phyloP scores from a whole-genome alignment of 2,888 invertebrate genomes.

The Oligia strigilis region DNA sequence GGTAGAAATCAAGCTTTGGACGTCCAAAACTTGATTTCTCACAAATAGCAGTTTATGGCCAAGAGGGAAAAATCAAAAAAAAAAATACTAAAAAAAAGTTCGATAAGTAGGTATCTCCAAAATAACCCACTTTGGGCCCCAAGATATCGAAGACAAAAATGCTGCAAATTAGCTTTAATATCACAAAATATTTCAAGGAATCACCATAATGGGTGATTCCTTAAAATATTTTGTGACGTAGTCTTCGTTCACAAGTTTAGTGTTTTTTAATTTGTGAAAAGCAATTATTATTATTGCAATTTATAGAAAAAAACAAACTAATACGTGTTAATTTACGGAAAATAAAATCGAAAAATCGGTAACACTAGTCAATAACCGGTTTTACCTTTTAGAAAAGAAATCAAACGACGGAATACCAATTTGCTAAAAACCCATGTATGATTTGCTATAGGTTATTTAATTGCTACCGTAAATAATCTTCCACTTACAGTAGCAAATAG shows the following conservation, averaged over 20 bases:
- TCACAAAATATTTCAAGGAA: background rate
- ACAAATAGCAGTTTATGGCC: no score
- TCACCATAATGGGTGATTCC: no score
- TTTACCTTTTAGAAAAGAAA: background rate
- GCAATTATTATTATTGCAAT: no score
- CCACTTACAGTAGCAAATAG: background rate
- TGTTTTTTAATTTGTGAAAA: background rate
- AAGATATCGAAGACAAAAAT: no score
- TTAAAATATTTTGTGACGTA: no score
- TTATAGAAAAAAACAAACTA: no score
- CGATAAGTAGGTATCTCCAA: background rate
- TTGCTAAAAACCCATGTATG: background rate
- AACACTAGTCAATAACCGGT: constrained; percentile 10
- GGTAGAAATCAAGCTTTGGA: no score
- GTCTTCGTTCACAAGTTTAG: no score
- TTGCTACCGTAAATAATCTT: background rate
- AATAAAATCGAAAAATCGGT: background rate
- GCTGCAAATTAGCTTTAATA: background rate
- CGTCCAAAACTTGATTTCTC: background rate
- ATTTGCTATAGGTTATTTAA: constrained; percentile 7
- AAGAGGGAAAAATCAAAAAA: no score
- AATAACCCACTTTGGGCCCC: background rate
- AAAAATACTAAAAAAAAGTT: background rate
- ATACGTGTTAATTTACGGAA: no score
- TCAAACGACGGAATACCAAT: constrained; percentile 9